Percentiles rank a stretch among this genome's conserved stretches.
Evolutionary conservation across 2,888 invertebrate species (phyloP).

Genomic region (Melanostoma mellinum): DNA sequence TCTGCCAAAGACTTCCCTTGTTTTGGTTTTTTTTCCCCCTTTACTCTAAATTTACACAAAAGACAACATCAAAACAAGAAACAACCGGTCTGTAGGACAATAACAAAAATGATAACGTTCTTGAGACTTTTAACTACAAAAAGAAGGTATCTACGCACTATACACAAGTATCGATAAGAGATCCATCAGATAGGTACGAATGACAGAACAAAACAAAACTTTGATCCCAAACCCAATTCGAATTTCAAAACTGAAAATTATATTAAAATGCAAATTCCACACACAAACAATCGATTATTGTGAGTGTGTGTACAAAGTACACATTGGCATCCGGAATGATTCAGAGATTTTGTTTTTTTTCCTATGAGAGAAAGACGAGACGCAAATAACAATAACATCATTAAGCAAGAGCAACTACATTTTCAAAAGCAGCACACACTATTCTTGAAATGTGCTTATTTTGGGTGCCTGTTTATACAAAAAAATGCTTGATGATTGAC

Average conservation of each 20-base stretch:
- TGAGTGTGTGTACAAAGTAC: constrained; percentile 29
- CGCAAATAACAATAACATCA: constrained; percentile 38
- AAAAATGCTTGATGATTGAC: no score
- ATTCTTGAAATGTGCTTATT: background rate
- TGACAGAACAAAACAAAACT: constrained; percentile 21
- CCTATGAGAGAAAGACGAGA: constrained; percentile 4
- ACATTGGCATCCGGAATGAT: constrained; percentile 56
- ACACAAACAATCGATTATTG: background rate
- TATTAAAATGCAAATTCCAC: constrained; percentile 25
- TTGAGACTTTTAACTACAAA: constrained; percentile 10
- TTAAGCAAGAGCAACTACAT: constrained; percentile 11
- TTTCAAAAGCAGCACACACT: constrained; percentile 12
- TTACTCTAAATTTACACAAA: no score
- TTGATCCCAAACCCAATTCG: background rate
- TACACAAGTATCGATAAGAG: background rate
- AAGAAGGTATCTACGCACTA: constrained; percentile 10
- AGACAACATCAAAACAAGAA: background rate
- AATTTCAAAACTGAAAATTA: constrained; percentile 25
- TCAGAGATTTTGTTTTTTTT: constrained; percentile 41
- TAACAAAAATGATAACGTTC: background rate
- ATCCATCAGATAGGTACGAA: constrained; percentile 31
- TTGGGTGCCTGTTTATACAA: constrained; percentile 8
- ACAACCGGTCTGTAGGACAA: constrained; percentile 24
- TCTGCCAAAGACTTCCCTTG: constrained; percentile 25
- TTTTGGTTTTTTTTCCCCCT: no score